Base-by-base conservation (phyloP, 2,113 vertebrate genomes). In the Podilymbus podiceps region DNA sequence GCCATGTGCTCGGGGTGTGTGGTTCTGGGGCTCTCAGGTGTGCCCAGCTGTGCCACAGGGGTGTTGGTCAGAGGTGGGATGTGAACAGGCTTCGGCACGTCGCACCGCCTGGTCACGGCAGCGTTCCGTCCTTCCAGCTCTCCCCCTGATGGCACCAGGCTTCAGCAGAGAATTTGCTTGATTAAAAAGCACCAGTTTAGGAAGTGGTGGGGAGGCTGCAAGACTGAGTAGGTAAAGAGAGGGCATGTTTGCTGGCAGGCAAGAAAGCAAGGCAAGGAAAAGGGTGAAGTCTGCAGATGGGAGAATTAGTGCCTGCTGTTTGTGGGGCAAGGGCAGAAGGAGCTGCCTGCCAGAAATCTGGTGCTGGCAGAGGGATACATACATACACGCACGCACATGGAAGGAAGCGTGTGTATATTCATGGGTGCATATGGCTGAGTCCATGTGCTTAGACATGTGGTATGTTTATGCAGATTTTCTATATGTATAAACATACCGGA, bases 261-360 rank as follows among this genome's bases (percentile, higher is more conserved):
- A 94, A 91, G 95, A 67, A 92, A 85, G 87, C 87, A 95, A 95
- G 91, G 91, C 85, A 87, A 95, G 85, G 85, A 59, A 50, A 88
- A 86, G 88, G 93, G 76, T 86, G 79, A 96, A 95, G 71, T 73
- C 89, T 96, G 96, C 96, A 96, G 94, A 96, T 94, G 92, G 95
- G 91, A 93, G 86, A 94, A 85, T 85, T 84, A 73, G 80, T 96
- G 96, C 94, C 94, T 95, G 96, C 96, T 97, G 97, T 90, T 93
- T 93, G 84, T 82, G 94, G 86, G 89, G 73, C 91, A 92, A 96
- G 95, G 96, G 94, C 86, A 95, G 90, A 52, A 91, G 88, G 92
- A 95, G 89, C 71, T 75, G 95, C 78, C 72, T 94, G 94, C 96
- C 95, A 97, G 96, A 97, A 95, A 94, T 94, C 93, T 91, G 95